A percentile compares a stretch with the other conserved stretches of the same genome.
Evolutionary conservation across 2,888 invertebrate species (phyloP).

Genomic region (Coecobrya sp.): DNA sequence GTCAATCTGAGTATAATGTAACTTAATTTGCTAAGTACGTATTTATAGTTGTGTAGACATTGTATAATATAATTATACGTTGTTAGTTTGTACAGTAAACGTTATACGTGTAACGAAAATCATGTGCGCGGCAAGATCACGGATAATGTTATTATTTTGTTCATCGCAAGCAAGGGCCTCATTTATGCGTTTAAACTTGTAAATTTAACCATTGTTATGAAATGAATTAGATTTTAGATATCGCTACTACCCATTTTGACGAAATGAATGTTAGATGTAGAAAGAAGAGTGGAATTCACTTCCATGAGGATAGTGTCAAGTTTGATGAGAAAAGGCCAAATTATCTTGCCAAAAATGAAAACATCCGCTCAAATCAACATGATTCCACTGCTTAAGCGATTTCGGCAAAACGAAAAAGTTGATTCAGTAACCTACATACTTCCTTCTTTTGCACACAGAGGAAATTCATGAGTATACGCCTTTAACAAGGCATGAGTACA

Average conservation of each 20-base stretch:
- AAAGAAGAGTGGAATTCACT: conserved; percentile 50
- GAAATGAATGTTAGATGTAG: conserved; percentile 26
- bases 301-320: conserved; percentile 58
- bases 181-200: conserved; percentile 25
- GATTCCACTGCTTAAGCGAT: conserved; percentile 75
- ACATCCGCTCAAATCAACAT: conserved; percentile 79
- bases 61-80: conserved; percentile 17
- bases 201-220: conserved; percentile 23
- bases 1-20: conserved; percentile 80
- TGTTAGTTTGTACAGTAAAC: conserved; percentile 45
- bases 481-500: conserved; percentile 33
- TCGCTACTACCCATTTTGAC: conserved; percentile 15
- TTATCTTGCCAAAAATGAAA: conserved; percentile 80
- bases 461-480: conserved; percentile 74
- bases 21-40: conserved; percentile 60
- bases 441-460: conserved; percentile 64
- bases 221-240: conserved; percentile 38
- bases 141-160: conserved; percentile 45
- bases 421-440: conserved; percentile 20
- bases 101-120: conserved; percentile 30
- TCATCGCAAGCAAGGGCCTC: conserved; percentile 71
- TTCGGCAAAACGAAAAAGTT: conserved; percentile 39
- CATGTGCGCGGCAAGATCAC: conserved; percentile 2
- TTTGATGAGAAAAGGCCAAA: conserved; percentile 75
- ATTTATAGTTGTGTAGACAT: conserved; percentile 15